Percentiles rank a stretch among this genome's conserved stretches.
Conservation (phyloP, 2,888 invertebrate species). For the Melieria crassipennis region DNA sequence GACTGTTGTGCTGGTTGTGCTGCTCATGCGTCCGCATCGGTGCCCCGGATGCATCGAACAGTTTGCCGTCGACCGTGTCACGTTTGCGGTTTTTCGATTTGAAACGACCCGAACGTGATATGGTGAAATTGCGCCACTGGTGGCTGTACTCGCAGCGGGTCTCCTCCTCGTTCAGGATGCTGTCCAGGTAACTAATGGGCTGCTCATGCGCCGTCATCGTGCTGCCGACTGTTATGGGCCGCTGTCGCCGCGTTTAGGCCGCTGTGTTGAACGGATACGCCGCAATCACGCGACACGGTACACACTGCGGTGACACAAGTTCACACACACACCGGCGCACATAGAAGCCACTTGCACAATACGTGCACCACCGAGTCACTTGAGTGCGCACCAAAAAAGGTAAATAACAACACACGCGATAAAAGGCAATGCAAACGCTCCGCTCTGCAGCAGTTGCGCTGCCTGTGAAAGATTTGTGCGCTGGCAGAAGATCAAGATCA, state of each 20-base stretch:
- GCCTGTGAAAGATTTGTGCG: not conserved
- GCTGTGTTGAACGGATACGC: too few relatives aligned
- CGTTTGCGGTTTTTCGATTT: constrained; percentile 70
- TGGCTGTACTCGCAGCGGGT: constrained; percentile 62
- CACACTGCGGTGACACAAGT: too few relatives aligned
- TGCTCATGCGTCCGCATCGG: not conserved
- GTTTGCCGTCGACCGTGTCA: constrained; percentile 67
- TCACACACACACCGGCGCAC: too few relatives aligned
- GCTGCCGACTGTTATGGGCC: constrained; percentile 40
- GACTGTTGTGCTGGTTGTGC: not conserved
- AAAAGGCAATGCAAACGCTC: too few relatives aligned
- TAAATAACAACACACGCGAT: too few relatives aligned
- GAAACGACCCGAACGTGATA: constrained; percentile 72
- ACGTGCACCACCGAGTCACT: too few relatives aligned
- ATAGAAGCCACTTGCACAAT: too few relatives aligned
- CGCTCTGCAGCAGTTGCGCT: too few relatives aligned
- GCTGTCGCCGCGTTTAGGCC: too few relatives aligned
- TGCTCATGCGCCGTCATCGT: constrained; percentile 58
- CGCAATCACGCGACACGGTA: too few relatives aligned
- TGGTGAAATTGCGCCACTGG: constrained; percentile 67
- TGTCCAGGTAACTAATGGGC: constrained; percentile 63
- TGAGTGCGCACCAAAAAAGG: too few relatives aligned
- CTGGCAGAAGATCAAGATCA: constrained; percentile 31
- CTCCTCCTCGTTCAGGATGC: constrained; percentile 62
- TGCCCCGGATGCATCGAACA: constrained; percentile 64